Conservation (phyloP, 2,888 invertebrate species). For the Biston stratarius region DNA sequence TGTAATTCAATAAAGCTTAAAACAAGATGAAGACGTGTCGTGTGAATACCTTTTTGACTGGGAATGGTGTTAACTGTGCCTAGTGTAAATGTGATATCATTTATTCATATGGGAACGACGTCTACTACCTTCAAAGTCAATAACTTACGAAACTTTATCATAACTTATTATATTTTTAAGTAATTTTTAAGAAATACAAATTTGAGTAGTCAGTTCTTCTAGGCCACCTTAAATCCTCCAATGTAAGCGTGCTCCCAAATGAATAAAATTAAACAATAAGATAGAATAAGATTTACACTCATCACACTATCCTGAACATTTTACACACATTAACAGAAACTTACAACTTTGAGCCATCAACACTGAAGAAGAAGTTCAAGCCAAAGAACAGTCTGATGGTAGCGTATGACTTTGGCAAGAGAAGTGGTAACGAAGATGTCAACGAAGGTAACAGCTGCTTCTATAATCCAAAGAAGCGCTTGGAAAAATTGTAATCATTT, state of each 20-base stretch:
- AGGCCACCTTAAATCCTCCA: not conserved
- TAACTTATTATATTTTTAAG: too few relatives aligned
- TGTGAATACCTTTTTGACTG: slow-evolving; percentile 45
- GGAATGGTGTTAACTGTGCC: slow-evolving; percentile 18
- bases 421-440: slow-evolving; percentile 67
- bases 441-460: slow-evolving; percentile 72
- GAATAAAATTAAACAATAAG: slow-evolving; percentile 9
- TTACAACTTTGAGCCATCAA: slow-evolving; percentile 54
- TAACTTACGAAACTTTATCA: not conserved
- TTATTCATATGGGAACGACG: slow-evolving; percentile 20
- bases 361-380: slow-evolving; percentile 66
- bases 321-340: slow-evolving; percentile 40
- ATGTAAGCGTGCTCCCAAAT: not conserved
- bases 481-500: not conserved
- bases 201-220: too few relatives aligned
- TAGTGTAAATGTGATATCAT: slow-evolving; percentile 20
- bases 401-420: slow-evolving; percentile 75
- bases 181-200: not conserved
- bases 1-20: slow-evolving; percentile 16
- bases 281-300: slow-evolving; percentile 22
- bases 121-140: not conserved
- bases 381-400: slow-evolving; percentile 72
- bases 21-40: slow-evolving; percentile 4
- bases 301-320: slow-evolving; percentile 19
- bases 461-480: slow-evolving; percentile 18